Conservation (phyloP, 2,113 vertebrate genomes). For the Progne subis region DNA sequence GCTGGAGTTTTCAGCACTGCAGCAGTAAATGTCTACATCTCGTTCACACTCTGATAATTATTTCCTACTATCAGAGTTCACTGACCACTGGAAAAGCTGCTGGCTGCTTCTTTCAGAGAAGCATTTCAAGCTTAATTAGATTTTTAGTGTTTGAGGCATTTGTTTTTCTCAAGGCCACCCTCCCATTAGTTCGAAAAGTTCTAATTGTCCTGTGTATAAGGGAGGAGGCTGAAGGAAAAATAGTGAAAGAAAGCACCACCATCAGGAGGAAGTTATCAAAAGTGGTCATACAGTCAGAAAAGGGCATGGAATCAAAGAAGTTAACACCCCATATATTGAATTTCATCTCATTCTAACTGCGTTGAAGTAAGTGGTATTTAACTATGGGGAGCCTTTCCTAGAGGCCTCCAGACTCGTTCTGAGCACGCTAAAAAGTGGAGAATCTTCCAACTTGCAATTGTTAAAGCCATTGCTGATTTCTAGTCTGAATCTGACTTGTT, state of each 20-base stretch:
- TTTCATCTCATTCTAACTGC: neutral
- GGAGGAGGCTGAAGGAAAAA: neutral
- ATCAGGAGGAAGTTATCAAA: neutral
- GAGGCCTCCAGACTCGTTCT: neutral
- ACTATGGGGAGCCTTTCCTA: neutral
- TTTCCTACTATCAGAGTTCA: neutral
- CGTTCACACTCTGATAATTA: neutral
- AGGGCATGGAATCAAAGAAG: neutral
- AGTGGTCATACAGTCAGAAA: neutral
- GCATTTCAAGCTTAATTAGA: neutral
- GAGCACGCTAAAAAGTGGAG: neutral
- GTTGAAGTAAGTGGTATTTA: neutral
- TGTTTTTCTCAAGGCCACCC: neutral
- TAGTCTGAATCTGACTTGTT: neutral
- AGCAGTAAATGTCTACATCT: neutral
- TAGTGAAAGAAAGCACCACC: neutral
- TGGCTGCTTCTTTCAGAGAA: neutral
- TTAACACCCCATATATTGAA: neutral
- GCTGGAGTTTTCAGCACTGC: neutral
- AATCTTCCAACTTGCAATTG: neutral
- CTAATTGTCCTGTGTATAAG: neutral
- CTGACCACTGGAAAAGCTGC: neutral
- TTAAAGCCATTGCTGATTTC: neutral
- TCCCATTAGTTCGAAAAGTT: neutral
- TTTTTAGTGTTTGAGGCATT: neutral